These are phyloP conservation scores for Eriosoma lanigerum DNA, from an alignment of 1,140 invertebrate genomes.

Conservation along the genomic window DNA sequence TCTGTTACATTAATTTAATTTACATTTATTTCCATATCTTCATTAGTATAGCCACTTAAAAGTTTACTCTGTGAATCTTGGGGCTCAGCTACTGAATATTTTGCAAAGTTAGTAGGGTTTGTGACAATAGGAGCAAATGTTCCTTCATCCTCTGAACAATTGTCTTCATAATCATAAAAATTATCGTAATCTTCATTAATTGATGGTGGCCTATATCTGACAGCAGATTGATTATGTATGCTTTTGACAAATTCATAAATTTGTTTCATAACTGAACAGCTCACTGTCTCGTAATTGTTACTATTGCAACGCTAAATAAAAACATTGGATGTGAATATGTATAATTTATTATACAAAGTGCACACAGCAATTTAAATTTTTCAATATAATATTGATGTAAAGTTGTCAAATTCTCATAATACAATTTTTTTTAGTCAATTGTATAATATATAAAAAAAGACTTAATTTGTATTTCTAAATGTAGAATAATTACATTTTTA, in stretches of 20 bases:
- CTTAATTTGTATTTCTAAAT: too few species aligned
- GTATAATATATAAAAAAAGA: too few species aligned
- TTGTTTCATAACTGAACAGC: slow-evolving; percentile 39
- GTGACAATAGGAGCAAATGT: neutral
- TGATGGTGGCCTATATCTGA: neutral
- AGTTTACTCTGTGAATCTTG: slow-evolving; percentile 56
- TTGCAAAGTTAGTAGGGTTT: neutral
- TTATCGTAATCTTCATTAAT: slow-evolving; percentile 16
- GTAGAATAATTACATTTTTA: too few species aligned
- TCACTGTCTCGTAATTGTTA: slow-evolving; percentile 26
- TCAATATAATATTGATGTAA: too few species aligned
- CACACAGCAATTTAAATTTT: too few species aligned
- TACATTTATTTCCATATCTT: slow-evolving; percentile 56
- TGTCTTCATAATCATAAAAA: neutral
- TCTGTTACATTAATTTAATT: slow-evolving; percentile 21
- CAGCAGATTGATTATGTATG: slow-evolving; percentile 2
- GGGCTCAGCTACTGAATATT: neutral
- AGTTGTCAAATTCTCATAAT: too few species aligned
- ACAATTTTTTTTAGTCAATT: too few species aligned
- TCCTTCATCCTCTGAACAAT: slow-evolving; percentile 33
- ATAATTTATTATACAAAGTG: too few species aligned
- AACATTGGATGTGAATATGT: too few species aligned
- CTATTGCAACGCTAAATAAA: slow-evolving; percentile 60
- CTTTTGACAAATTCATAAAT: slow-evolving; percentile 18
- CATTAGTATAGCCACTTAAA: slow-evolving; percentile 54